Conservation (phyloP, 1,140 invertebrate species). For the Coelopa frigida region DNA sequence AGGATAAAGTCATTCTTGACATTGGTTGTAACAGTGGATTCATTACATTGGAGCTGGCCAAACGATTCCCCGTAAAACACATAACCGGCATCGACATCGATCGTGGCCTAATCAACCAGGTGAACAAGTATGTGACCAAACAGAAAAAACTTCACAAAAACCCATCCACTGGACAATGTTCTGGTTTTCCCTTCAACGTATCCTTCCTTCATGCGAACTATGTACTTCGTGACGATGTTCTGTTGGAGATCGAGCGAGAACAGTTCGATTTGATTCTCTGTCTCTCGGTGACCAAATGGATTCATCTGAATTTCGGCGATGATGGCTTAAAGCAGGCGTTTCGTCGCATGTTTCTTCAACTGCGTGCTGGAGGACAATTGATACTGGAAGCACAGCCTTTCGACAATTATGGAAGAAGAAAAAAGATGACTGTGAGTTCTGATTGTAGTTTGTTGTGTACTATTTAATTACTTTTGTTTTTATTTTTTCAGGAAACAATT, state of each 20-base stretch:
- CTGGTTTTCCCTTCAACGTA: conserved; percentile 35
- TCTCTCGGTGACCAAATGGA: conserved; percentile 95
- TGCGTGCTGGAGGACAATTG: conserved; percentile 81
- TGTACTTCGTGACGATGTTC: conserved; percentile 75
- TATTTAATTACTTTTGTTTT: neutral
- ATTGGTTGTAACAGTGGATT: conserved; percentile 97
- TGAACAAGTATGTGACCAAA: conserved; percentile 17
- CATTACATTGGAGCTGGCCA: conserved; percentile 77
- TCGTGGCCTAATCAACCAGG: conserved; percentile 64
- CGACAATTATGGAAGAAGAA: conserved; percentile 80
- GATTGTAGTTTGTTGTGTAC: neutral
- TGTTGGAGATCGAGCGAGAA: conserved; percentile 69
- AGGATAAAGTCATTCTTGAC: conserved; percentile 84
- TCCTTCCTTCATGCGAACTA: conserved; percentile 72
- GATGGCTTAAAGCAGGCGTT: conserved; percentile 89
- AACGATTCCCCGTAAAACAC: conserved; percentile 70
- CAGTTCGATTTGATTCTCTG: conserved; percentile 94
- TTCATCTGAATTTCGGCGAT: conserved; percentile 96
- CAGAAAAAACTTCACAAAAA: conserved; percentile 18
- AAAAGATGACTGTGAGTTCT: conserved; percentile 60
- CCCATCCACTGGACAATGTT: no score
- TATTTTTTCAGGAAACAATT: conserved; percentile 47
- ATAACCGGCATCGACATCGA: conserved; percentile 96
- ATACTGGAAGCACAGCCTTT: conserved; percentile 91
- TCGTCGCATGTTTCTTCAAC: conserved; percentile 78